These are phyloP conservation scores for Heliangelus exortis DNA, from an alignment of 2,797 vertebrate genomes.

Conservation along the genomic window DNA sequence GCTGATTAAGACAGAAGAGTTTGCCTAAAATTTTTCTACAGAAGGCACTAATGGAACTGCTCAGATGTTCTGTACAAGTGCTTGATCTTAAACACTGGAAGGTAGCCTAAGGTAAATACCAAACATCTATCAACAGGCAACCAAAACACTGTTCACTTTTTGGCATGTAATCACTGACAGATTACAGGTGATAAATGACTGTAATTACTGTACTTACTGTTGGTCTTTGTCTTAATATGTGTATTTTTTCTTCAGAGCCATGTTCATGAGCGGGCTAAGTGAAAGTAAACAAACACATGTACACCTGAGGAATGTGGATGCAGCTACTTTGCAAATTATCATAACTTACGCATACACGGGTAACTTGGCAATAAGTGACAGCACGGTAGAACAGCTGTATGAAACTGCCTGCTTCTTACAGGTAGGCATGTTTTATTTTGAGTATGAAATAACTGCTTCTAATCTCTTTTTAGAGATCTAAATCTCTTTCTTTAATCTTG, in stretches of 20 bases:
- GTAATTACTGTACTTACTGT: not conserved
- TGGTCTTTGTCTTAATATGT: not conserved
- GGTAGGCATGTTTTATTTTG: slow-evolving; percentile 75
- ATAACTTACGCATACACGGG: slow-evolving; percentile 98
- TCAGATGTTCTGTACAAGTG: not conserved
- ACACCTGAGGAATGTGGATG: slow-evolving; percentile 95
- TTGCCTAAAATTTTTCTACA: not conserved
- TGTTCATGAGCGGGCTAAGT: slow-evolving; percentile 98
- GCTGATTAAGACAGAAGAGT: not conserved
- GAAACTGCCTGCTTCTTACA: slow-evolving; percentile 99
- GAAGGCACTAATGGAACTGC: not conserved
- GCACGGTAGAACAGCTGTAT: slow-evolving; percentile 96
- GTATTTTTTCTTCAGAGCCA: slow-evolving; percentile 83
- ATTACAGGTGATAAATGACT: not conserved
- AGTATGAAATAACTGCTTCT: not conserved
- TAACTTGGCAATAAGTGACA: slow-evolving; percentile 92
- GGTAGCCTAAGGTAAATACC: not conserved
- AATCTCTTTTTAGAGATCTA: too few species aligned
- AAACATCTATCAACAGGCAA: not conserved
- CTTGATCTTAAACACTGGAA: not conserved
- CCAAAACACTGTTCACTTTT: not conserved
- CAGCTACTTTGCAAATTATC: slow-evolving; percentile 93
- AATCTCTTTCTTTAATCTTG: not conserved
- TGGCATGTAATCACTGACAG: not conserved
- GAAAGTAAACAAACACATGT: slow-evolving; percentile 98